Evolutionary conservation across 1,140 invertebrate genomes (phyloP).

Genomic region (Leptopilina clavipes): DNA sequence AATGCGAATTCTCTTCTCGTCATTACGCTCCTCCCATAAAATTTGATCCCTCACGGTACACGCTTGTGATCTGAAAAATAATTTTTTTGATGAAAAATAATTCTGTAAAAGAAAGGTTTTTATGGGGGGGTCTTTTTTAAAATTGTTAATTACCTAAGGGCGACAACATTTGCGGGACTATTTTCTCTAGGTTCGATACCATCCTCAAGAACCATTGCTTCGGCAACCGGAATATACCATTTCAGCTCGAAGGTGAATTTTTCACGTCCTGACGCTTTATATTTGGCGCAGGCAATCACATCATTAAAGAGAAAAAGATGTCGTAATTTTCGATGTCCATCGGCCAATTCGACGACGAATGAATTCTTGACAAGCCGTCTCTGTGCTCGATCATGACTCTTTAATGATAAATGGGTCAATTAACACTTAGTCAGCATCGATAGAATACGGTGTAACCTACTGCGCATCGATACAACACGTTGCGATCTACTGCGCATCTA

Average conservation of each 20-base stretch:
- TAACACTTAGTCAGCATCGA: too few species aligned
- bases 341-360: slow-evolving; percentile 93
- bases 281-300: slow-evolving; percentile 95
- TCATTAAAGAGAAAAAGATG: slow-evolving; percentile 97
- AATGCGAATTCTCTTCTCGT: slow-evolving; percentile 79
- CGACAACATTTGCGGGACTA: slow-evolving; percentile 87
- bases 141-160: slow-evolving; percentile 76
- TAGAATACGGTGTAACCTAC: too few species aligned
- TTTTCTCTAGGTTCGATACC: slow-evolving; percentile 81
- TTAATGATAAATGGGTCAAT: slow-evolving; percentile 50
- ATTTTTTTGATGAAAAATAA: background rate
- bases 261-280: slow-evolving; percentile 89
- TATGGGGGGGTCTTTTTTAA: too few species aligned
- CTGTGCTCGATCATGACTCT: slow-evolving; percentile 87
- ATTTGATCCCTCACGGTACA: slow-evolving; percentile 90
- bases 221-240: slow-evolving; percentile 91
- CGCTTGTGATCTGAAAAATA: slow-evolving; percentile 81
- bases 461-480: too few species aligned
- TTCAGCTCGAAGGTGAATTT: slow-evolving; percentile 94
- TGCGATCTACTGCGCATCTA: too few species aligned
- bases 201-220: slow-evolving; percentile 84
- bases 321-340: slow-evolving; percentile 90
- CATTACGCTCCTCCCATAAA: slow-evolving; percentile 82
- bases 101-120: too few species aligned
- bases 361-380: slow-evolving; percentile 94